Evolutionary conservation across 2,888 invertebrate species (phyloP).

Genomic region (Chymomyza amoena): DNA sequence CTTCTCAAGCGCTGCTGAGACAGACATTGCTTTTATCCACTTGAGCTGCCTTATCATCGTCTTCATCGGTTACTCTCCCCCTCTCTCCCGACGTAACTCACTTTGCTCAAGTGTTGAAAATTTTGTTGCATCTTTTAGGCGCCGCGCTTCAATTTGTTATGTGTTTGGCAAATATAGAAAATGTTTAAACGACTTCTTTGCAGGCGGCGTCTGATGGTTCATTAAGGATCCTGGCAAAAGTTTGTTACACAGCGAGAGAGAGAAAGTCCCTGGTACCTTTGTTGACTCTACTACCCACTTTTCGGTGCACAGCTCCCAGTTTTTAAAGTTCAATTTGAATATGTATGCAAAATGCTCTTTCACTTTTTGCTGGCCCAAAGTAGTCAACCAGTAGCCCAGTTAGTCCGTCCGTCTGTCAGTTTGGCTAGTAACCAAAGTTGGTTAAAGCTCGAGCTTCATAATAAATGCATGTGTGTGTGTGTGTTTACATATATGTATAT

Average conservation of each 20-base stretch:
- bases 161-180: slow-evolving; percentile 45
- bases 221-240: slow-evolving; percentile 35
- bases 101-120: slow-evolving; percentile 41
- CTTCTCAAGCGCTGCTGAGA: slow-evolving; percentile 2
- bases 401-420: neutral
- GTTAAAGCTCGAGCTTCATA: neutral
- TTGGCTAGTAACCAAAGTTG: neutral
- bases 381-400: neutral
- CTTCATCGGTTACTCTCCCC: neutral
- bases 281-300: neutral
- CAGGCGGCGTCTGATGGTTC: slow-evolving; percentile 29
- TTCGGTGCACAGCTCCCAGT: neutral
- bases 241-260: neutral
- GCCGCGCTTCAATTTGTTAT: slow-evolving; percentile 37
- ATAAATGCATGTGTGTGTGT: neutral
- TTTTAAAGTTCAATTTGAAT: slow-evolving; percentile 34
- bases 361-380: slow-evolving; percentile 9
- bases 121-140: slow-evolving; percentile 54
- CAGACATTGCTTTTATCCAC: slow-evolving; percentile 29
- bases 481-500: neutral
- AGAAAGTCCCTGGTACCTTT: too few relatives aligned
- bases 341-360: slow-evolving; percentile 30
- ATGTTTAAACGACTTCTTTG: slow-evolving; percentile 32
- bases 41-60: slow-evolving; percentile 18
- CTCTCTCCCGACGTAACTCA: neutral